These are phyloP conservation scores for Herpetotheres cachinnans DNA, from an alignment of 2,113 vertebrate species.

Conservation along the genomic window DNA sequence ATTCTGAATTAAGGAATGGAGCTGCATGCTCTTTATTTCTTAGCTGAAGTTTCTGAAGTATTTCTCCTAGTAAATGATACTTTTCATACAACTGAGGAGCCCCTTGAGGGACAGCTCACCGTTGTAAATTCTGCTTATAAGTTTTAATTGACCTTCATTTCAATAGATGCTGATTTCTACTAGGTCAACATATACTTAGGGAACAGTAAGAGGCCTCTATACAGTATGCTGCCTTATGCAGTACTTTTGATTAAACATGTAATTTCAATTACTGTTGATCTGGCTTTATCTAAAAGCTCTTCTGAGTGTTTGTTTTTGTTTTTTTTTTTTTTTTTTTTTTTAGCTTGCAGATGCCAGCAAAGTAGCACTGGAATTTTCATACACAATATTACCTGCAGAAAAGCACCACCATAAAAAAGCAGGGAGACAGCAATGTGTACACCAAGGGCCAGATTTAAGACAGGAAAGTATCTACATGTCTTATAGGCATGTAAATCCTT, in stretches of 20 bases:
- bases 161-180: neutral
- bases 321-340: neutral
- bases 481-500: neutral
- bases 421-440: neutral
- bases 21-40: neutral
- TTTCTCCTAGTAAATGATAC: neutral
- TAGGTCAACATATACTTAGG: neutral
- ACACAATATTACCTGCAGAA: neutral
- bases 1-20: neutral
- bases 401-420: neutral
- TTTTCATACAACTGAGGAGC: neutral
- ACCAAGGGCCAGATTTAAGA: neutral
- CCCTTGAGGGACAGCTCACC: neutral
- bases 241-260: neutral
- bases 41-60: neutral
- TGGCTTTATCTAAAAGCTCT: neutral
- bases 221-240: neutral
- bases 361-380: neutral
- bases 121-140: constrained; percentile 2
- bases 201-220: neutral
- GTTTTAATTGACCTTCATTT: constrained; percentile 44
- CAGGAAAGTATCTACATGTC: neutral
- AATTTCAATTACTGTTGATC: neutral
- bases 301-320: neutral
- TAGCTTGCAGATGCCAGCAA: neutral